These are phyloP conservation scores for Hycleus phaleratus DNA, from an alignment of 1,140 invertebrate genomes.

Conservation along the genomic window DNA sequence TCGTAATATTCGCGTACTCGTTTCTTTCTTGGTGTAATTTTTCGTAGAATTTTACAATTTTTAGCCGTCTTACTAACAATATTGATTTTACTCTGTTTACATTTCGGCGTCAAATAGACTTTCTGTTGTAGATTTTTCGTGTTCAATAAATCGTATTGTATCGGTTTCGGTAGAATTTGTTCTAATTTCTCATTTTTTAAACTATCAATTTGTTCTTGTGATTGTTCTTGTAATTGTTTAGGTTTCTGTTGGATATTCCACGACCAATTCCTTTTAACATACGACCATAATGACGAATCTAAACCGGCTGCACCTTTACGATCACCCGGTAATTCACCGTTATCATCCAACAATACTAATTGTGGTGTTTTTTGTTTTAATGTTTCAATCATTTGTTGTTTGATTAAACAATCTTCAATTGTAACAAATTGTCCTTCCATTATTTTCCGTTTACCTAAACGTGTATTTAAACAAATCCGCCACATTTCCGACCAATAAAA, in stretches of 20 bases:
- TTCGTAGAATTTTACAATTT: slow-evolving; percentile 4
- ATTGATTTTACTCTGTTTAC: neutral
- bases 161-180: neutral
- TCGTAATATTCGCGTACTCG: slow-evolving; percentile 45
- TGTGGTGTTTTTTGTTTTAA: slow-evolving; percentile 39
- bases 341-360: slow-evolving; percentile 45
- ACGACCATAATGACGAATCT: slow-evolving; percentile 60
- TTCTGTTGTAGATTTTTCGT: neutral
- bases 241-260: neutral
- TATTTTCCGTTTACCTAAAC: slow-evolving; percentile 47
- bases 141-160: slow-evolving; percentile 6
- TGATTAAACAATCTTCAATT: slow-evolving; percentile 20
- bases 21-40: neutral
- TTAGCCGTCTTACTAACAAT: neutral
- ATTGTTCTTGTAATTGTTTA: neutral
- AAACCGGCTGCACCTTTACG: slow-evolving; percentile 62
- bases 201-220: neutral
- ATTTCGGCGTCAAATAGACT: slow-evolving; percentile 13
- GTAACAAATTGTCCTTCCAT: slow-evolving; percentile 34
- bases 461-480: slow-evolving; percentile 59
- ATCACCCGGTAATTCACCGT: slow-evolving; percentile 62
- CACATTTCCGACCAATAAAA: slow-evolving; percentile 70
- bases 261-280: slow-evolving; percentile 64
- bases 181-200: slow-evolving; percentile 14
- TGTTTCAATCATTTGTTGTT: slow-evolving; percentile 10